A percentile compares a stretch with the other conserved stretches of the same genome.
Conservation (phyloP, 2,113 vertebrate species). For the Cavia aperea region DNA sequence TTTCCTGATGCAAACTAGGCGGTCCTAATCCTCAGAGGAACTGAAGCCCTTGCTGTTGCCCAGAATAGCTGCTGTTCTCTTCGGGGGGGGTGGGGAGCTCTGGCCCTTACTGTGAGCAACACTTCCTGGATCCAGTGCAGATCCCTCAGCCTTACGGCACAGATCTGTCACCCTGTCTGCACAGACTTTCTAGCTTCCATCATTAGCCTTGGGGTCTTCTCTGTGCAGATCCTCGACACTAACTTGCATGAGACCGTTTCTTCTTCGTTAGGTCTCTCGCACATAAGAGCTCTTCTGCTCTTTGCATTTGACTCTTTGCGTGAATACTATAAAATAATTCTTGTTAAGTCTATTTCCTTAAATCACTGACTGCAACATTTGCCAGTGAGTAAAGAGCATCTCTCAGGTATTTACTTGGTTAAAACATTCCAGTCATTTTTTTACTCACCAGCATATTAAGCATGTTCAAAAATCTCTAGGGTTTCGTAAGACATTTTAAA, state of each 20-base stretch:
- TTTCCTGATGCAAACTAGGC: background rate
- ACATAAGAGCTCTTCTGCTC: background rate
- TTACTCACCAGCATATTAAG: conserved; percentile 37
- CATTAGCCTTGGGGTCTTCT: background rate
- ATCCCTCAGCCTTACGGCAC: background rate
- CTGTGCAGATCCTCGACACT: background rate
- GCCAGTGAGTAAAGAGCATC: background rate
- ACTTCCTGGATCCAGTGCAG: background rate
- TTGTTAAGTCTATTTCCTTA: background rate
- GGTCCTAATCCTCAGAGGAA: background rate
- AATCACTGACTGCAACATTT: background rate
- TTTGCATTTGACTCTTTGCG: background rate
- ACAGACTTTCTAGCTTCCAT: background rate
- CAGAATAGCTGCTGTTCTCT: background rate
- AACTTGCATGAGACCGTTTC: background rate
- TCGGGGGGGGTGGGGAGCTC: background rate
- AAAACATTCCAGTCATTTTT: conserved; percentile 41
- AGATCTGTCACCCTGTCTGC: background rate
- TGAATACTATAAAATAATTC: background rate
- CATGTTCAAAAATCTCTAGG: conserved; percentile 32
- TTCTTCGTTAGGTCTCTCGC: background rate
- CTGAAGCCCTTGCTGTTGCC: background rate
- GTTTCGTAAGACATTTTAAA: conserved; percentile 32
- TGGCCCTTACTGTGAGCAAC: background rate
- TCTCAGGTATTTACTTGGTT: conserved; percentile 45